Evolutionary conservation across 2,888 invertebrate species (phyloP).

Genomic region (Camptogramma bilineatum): DNA sequence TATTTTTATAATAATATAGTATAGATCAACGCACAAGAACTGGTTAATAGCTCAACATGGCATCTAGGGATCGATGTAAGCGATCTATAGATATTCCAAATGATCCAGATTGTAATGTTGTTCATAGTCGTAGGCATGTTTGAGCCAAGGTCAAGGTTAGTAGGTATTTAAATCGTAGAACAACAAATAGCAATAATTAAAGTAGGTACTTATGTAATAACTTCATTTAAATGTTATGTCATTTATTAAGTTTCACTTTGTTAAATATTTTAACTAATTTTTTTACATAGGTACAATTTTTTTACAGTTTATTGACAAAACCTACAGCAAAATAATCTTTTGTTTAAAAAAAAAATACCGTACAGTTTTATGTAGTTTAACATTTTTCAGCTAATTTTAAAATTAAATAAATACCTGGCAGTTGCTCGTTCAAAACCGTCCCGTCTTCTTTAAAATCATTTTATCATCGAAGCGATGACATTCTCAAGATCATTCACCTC

Average conservation of each 20-base stretch:
- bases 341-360: too few relatives aligned
- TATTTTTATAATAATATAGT: too few relatives aligned
- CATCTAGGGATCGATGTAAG: not conserved
- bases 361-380: not conserved
- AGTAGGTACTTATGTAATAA: too few relatives aligned
- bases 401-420: conserved; percentile 57
- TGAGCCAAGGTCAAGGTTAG: not conserved
- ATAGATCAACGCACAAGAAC: too few relatives aligned
- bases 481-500: conserved; percentile 58
- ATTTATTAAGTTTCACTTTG: too few relatives aligned
- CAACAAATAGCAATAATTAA: not conserved
- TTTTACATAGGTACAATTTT: too few relatives aligned
- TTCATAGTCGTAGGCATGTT: not conserved
- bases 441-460: conserved; percentile 59
- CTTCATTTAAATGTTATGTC: too few relatives aligned
- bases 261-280: too few relatives aligned
- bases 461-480: conserved; percentile 59
- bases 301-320: too few relatives aligned
- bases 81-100: not conserved
- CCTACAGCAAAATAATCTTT: too few relatives aligned
- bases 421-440: conserved; percentile 58
- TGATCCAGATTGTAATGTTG: not conserved
- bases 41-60: too few relatives aligned
- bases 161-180: not conserved
- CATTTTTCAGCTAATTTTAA: not conserved